phyloP scores from a whole-genome alignment of 2,888 invertebrate genomes.

The Philereme vetulata region DNA sequence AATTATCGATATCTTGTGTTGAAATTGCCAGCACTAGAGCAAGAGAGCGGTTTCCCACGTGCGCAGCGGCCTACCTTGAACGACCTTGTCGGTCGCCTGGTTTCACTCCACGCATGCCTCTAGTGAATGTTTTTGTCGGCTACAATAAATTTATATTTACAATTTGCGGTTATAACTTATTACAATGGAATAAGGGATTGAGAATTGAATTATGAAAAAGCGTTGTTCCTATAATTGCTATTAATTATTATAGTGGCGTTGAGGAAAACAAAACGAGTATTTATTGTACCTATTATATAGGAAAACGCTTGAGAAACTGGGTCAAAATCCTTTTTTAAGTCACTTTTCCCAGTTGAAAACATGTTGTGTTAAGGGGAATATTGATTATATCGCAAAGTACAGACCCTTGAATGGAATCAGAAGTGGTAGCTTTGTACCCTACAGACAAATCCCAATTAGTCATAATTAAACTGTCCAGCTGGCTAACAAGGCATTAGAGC shows the following conservation, averaged over 20 bases:
- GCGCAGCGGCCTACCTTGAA: constrained; percentile 71
- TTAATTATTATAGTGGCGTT: too few relatives aligned
- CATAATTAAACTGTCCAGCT: constrained; percentile 2
- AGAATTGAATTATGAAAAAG: neutral
- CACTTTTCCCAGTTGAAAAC: too few relatives aligned
- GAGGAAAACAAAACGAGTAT: too few relatives aligned
- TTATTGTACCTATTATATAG: too few relatives aligned
- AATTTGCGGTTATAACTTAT: neutral
- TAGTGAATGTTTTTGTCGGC: constrained; percentile 23
- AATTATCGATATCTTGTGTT: neutral
- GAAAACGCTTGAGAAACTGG: too few relatives aligned
- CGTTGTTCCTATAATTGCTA: neutral
- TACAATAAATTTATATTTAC: constrained; percentile 9
- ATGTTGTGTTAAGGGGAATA: too few relatives aligned
- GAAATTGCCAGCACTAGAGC: constrained; percentile 16
- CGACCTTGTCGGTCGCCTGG: constrained; percentile 69
- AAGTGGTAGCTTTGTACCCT: neutral
- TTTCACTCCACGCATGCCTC: constrained; percentile 43
- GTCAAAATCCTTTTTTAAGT: too few relatives aligned
- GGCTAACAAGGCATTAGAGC: neutral
- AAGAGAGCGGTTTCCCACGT: constrained; percentile 63
- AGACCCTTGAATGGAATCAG: too few relatives aligned
- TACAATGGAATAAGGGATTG: constrained; percentile 1
- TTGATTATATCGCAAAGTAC: too few relatives aligned
- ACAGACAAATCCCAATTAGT: neutral